Evolutionary conservation across 2,888 invertebrate genomes (phyloP), one percentile per base, ranked within the genome.

Genomic region (Pycnomerus fuliginosus): DNA sequence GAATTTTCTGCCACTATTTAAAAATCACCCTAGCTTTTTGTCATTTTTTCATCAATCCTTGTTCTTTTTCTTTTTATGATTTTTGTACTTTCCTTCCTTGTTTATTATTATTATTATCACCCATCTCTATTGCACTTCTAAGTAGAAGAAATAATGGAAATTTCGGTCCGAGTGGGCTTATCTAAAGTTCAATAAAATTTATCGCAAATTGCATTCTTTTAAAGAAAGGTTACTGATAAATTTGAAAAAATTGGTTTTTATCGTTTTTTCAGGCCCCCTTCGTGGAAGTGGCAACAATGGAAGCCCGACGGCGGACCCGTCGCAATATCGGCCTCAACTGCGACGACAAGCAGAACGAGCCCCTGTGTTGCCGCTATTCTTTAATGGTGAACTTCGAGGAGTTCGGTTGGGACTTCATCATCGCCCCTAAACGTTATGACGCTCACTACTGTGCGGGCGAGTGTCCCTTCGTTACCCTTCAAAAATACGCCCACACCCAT

Each of bases 351-450:
- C 63, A 61, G 51, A 66, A 85, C 56, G 91, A 94, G 64, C 80
- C 84, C 16, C 80, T 91, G 29, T 98, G 98, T 74, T 98, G 98
- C 68, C 85, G 96, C 2, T 95, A 94, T 72, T 94, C 95, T 0
- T 78, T 97, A 27, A 85, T 85, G 8, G 92, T 98, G 10, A 92
- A 96, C 76, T 98, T 98, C 70, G 89, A 90, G 58, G 85, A 87
- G 65, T 94, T 97, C 67, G 95, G 95, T 15, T 97, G 96, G 94
- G 92, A 96, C 68, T 98, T 95, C 86, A 90, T 98, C 62, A 92
- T 98, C 44, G 95, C 95, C 0, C 98, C 98, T 0, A 92, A 91
- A 63, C 80, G 84, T 47, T 98, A 96, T 76, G 89, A 91, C 64
- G 96, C 97, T 3, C 92, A 93, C 74, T 95, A 95, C 75, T 98